These are phyloP conservation scores for Microcebus griseorufus DNA, from an alignment of 2,113 vertebrate species.

Conservation along the genomic window DNA sequence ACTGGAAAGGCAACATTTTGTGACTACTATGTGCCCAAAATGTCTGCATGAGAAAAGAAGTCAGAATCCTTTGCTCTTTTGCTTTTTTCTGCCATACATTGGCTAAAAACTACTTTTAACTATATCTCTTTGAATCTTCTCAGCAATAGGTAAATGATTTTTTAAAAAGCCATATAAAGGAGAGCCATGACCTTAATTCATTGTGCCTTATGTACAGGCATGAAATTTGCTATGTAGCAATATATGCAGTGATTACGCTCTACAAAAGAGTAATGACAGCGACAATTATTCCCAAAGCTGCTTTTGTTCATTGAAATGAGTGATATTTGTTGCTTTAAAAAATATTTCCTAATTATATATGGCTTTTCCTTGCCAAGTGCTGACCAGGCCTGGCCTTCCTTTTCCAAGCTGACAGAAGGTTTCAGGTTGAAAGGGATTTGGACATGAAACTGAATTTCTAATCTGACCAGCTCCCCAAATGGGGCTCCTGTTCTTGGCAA, in stretches of 20 bases:
- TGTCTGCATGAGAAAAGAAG: background rate
- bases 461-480: constrained; percentile 74
- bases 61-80: background rate
- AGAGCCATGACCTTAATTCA: constrained; percentile 33
- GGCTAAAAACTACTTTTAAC: constrained; percentile 35
- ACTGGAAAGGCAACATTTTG: background rate
- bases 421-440: constrained; percentile 75
- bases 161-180: constrained; percentile 21
- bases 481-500: constrained; percentile 72
- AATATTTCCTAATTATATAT: constrained; percentile 70
- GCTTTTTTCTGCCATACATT: background rate
- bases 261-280: constrained; percentile 12
- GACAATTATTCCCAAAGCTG: constrained; percentile 39
- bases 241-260: background rate
- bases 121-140: constrained; percentile 35
- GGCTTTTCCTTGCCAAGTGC: constrained; percentile 65
- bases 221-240: background rate
- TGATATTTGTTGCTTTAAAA: constrained; percentile 67
- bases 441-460: constrained; percentile 78
- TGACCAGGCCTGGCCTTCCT: constrained; percentile 57
- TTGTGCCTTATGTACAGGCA: constrained; percentile 3
- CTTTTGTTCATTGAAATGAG: constrained; percentile 64
- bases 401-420: constrained; percentile 74
- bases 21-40: constrained; percentile 21
- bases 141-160: constrained; percentile 17